These are phyloP conservation scores for Euwallacea similis DNA, from an alignment of 1,140 invertebrate species.

Conservation along the genomic window DNA sequence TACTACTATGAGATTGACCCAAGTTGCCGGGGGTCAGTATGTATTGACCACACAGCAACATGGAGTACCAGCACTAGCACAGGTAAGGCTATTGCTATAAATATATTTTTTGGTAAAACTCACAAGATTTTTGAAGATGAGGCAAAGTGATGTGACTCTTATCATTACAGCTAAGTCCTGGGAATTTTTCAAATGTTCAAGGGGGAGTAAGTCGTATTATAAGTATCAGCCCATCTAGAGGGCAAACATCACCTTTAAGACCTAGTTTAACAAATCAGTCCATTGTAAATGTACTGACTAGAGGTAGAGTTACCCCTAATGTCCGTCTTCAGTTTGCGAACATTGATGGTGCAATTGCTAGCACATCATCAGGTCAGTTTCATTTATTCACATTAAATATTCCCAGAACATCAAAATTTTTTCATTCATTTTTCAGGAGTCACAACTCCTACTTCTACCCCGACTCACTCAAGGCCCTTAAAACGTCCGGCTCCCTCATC, in stretches of 20 bases:
- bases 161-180: constrained; percentile 44
- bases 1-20: constrained; percentile 48
- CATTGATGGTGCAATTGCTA: constrained; percentile 19
- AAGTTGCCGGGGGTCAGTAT: constrained; percentile 51
- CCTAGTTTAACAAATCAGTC: constrained; percentile 52
- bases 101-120: neutral
- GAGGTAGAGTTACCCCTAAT: constrained; percentile 44
- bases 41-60: constrained; percentile 46
- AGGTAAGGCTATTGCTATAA: constrained; percentile 38
- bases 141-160: neutral
- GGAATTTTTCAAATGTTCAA: constrained; percentile 36
- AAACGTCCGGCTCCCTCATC: constrained; percentile 46
- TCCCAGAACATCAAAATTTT: neutral
- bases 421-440: constrained; percentile 8
- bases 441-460: constrained; percentile 50
- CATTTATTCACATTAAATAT: neutral
- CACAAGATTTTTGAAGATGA: neutral
- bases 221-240: constrained; percentile 49
- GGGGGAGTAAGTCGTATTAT: constrained; percentile 50
- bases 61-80: constrained; percentile 48
- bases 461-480: constrained; percentile 46
- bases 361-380: constrained; percentile 17
- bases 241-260: constrained; percentile 45
- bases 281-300: constrained; percentile 52
- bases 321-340: constrained; percentile 46